These are phyloP conservation scores for Anthoptus insignis DNA, from an alignment of 2,888 invertebrate genomes.

Conservation along the genomic window DNA sequence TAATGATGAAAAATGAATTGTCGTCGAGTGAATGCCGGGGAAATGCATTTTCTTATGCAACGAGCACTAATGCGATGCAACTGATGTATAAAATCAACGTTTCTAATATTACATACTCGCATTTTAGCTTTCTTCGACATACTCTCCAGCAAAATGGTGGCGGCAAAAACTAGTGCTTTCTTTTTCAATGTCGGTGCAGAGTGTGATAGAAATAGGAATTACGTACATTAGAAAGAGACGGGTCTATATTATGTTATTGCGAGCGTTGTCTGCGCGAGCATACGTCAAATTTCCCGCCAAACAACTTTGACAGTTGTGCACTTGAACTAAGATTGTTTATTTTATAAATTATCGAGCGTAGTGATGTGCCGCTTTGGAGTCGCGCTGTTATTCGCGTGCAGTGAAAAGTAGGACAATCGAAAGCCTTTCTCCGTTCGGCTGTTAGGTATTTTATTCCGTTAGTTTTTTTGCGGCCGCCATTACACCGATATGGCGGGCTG, in stretches of 20 bases:
- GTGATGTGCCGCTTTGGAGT: constrained; percentile 70
- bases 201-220: constrained; percentile 58
- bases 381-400: constrained; percentile 75
- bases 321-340: constrained; percentile 65
- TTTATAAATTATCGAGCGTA: constrained; percentile 56
- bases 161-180: constrained; percentile 81
- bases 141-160: constrained; percentile 77
- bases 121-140: constrained; percentile 84
- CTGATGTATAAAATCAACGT: constrained; percentile 72
- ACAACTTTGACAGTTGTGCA: constrained; percentile 64
- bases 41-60: constrained; percentile 86
- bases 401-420: constrained; percentile 86
- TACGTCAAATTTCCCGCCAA: constrained; percentile 68
- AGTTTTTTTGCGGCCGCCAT: constrained; percentile 85
- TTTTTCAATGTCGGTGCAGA: constrained; percentile 81
- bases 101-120: constrained; percentile 85
- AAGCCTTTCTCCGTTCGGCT: constrained; percentile 84
- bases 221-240: constrained; percentile 63
- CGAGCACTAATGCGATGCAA: constrained; percentile 76
- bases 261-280: constrained; percentile 63
- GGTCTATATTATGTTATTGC: constrained; percentile 65
- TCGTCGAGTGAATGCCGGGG: constrained; percentile 59
- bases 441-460: constrained; percentile 86
- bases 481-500: constrained; percentile 78
- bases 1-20: constrained; percentile 47